Conservation (phyloP, 2,888 invertebrate genomes). For the Cordilura impudica region DNA sequence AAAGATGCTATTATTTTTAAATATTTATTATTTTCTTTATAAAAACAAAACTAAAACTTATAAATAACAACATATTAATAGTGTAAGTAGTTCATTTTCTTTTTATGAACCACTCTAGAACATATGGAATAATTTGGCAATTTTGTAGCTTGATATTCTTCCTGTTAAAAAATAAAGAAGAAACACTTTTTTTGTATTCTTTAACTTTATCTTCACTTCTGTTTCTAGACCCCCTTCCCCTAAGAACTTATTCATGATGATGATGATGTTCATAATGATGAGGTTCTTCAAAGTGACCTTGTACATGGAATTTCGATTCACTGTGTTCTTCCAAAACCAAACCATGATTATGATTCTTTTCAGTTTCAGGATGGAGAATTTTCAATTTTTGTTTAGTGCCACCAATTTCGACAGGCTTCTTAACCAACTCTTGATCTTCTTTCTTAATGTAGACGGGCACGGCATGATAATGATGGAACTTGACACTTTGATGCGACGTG, state of each 20-base stretch:
- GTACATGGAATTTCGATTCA: constrained; percentile 74
- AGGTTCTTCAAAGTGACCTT: constrained; percentile 74
- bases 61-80: neutral
- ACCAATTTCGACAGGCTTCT: constrained; percentile 83
- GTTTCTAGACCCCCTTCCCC: constrained; percentile 50
- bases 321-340: constrained; percentile 81
- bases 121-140: constrained; percentile 57
- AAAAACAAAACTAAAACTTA: constrained; percentile 51
- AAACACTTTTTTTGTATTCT: constrained; percentile 11
- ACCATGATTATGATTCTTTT: constrained; percentile 81
- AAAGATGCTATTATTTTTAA: too few species aligned
- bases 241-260: constrained; percentile 71
- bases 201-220: neutral
- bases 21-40: constrained; percentile 19
- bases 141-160: constrained; percentile 38
- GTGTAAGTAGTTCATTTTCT: neutral
- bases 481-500: constrained; percentile 84
- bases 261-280: constrained; percentile 74
- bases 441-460: constrained; percentile 85
- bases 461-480: constrained; percentile 84
- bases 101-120: constrained; percentile 33
- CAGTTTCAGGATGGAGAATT: constrained; percentile 81
- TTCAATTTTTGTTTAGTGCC: constrained; percentile 82
- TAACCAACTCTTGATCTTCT: constrained; percentile 82
- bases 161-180: constrained; percentile 8